Evolutionary conservation across 2,797 vertebrate species (phyloP), one percentile per base, ranked within the genome.

Genomic region (Cyclura pinguis): DNA sequence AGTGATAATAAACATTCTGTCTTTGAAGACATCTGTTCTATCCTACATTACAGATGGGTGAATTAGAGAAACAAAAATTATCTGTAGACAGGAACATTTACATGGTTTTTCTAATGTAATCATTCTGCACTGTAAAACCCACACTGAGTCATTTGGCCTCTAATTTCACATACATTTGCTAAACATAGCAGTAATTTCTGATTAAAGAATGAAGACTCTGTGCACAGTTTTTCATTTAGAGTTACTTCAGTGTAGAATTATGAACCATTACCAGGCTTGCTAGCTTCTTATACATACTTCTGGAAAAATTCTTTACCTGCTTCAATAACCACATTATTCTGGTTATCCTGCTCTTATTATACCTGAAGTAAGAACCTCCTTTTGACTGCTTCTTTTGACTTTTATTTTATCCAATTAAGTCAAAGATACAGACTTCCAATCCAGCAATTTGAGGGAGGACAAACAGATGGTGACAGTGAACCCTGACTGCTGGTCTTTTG

Each of bases 31-130:
- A 96, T 94, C 93, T 93, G 91, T 87, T 96, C 84, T 81, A 73
- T 89, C 92, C 92, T 86, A 82, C 0, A 3, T 88, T 86, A 89
- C 91, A 91, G 88, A 95, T 78, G 62, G 92, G 69, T 87, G 85
- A 83, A 95, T 92, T 90, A 95, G 55, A 95, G 82, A 42, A 89
- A 74, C 88, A 94, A 95, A 94, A 95, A 90, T 95, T 95, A 88
- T 89, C 88, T 89, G 77, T 80, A 92, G 89, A 87, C 80, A 77
- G 55, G 92, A 85, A 87, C 55, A 89, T 90, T 90, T 96, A 94
- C 91, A 84, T 67, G 80, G 16, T 88, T 95, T 92, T 85, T 94
- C 29, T 92, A 95, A 93, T 83, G 87, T 96, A 96, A 92, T 18
- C 80, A 81, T 88, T 89, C 91, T 22, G 62, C 78, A 90, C 14